Evolutionary conservation across 2,113 vertebrate species (phyloP).

Genomic region (Bambusicola thoracicus): DNA sequence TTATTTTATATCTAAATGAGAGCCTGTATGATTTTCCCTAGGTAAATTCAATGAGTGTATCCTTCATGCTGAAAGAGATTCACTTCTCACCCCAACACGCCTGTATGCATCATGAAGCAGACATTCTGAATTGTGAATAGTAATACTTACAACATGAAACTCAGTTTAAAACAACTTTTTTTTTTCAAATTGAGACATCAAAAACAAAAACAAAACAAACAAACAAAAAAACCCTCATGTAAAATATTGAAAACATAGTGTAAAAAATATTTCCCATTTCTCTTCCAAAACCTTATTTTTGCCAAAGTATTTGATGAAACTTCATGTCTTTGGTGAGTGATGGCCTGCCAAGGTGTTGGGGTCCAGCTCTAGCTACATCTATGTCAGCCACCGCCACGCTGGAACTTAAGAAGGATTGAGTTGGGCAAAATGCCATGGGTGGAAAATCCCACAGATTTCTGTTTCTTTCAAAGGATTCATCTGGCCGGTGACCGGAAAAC

Average conservation of each 20-base stretch:
- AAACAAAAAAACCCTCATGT: background rate
- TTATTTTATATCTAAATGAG: background rate
- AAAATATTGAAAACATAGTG: background rate
- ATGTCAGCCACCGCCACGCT: background rate
- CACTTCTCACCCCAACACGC: background rate
- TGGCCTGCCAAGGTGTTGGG: background rate
- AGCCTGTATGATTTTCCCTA: background rate
- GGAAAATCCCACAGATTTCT: slow-evolving; percentile 4
- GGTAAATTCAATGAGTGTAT: background rate
- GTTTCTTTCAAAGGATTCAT: slow-evolving; percentile 23
- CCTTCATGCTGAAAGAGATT: background rate
- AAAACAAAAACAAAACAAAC: no score
- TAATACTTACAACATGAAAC: background rate
- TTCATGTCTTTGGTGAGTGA: background rate
- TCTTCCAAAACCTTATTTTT: background rate
- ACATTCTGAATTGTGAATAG: background rate
- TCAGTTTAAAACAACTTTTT: background rate
- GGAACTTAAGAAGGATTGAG: background rate
- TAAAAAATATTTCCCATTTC: background rate
- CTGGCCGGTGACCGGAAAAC: background rate
- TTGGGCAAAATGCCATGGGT: background rate
- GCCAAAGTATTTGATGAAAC: background rate
- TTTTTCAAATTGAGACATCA: background rate
- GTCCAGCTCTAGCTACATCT: background rate
- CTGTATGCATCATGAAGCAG: background rate